A percentile compares a stretch with the other conserved stretches of the same genome.
phyloP scores from a whole-genome alignment of 2,113 vertebrate genomes.

The Atrichornis clamosus region DNA sequence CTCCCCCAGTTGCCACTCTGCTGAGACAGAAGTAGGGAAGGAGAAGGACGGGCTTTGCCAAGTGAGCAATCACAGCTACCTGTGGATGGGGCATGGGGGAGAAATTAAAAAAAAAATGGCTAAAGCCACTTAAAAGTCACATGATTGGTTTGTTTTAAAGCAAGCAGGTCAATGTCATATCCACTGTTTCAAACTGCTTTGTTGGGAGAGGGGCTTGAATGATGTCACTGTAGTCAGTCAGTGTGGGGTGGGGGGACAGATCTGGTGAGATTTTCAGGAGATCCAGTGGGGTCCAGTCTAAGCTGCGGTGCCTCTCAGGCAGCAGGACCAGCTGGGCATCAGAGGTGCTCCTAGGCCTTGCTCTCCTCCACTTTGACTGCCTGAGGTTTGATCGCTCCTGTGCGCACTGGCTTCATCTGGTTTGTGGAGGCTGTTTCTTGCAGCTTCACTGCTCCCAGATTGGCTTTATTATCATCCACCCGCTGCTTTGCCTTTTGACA shows the following conservation, averaged over 20 bases:
- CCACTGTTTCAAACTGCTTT: conserved; percentile 64
- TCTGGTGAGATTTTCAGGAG: conserved; percentile 17
- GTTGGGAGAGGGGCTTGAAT: conserved; percentile 33
- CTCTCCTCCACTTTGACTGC: conserved; percentile 90
- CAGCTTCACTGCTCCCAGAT: conserved; percentile 83
- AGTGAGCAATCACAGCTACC: conserved; percentile 2
- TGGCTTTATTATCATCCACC: conserved; percentile 83
- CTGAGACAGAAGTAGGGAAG: conserved; percentile 24
- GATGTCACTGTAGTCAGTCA: conserved; percentile 35
- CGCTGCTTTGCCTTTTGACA: conserved; percentile 84
- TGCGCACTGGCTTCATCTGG: conserved; percentile 85
- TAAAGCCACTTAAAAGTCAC: conserved; percentile 59
- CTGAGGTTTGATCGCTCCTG: conserved; percentile 92
- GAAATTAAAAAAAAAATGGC: neutral
- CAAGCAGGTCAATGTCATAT: conserved; percentile 71
- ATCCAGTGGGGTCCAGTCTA: conserved; percentile 25
- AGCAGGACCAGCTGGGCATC: neutral
- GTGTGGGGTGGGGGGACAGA: neutral
- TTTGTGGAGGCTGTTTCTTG: conserved; percentile 78
- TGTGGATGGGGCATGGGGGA: neutral
- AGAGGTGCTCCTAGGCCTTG: conserved; percentile 78
- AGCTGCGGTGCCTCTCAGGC: conserved; percentile 5
- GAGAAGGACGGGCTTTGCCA: conserved; percentile 9
- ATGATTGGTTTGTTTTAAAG: conserved; percentile 60
- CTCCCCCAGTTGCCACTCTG: conserved; percentile 18